Percentiles rank a stretch among this genome's conserved stretches.
Evolutionary conservation across 2,113 vertebrate species (phyloP).

Genomic region (Brienomyrus longianalis): DNA sequence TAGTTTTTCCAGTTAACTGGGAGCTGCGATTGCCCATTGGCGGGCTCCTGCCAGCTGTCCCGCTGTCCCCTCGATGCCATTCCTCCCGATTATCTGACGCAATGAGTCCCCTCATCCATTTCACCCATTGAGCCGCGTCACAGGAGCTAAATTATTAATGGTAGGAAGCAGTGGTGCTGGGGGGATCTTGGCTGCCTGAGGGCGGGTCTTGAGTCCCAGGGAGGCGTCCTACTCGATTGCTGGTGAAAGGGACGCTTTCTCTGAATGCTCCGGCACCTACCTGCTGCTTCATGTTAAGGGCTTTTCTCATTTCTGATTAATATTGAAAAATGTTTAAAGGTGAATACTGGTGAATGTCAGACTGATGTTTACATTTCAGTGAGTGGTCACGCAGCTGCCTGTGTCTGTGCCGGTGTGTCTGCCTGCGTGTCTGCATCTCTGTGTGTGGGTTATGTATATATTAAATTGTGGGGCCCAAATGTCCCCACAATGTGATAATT

Average conservation of each 20-base stretch:
- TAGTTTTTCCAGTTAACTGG: not conserved
- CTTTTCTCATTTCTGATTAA: not conserved
- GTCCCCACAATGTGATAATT: not conserved
- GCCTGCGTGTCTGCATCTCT: no score
- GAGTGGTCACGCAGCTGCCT: not conserved
- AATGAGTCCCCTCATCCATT: not conserved
- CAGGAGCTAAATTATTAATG: not conserved
- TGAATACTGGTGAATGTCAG: not conserved
- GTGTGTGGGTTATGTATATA: not conserved
- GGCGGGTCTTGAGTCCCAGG: not conserved
- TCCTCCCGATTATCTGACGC: not conserved
- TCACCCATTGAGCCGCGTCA: not conserved
- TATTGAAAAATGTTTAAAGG: not conserved
- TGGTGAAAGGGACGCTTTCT: not conserved
- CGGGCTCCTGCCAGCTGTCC: not conserved
- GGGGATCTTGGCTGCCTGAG: not conserved
- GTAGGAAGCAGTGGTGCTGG: not conserved
- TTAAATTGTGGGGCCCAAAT: not conserved
- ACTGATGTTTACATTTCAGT: not conserved
- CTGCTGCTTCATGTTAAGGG: not conserved
- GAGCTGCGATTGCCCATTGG: not conserved
- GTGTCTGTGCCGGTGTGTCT: not conserved
- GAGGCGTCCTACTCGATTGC: not conserved
- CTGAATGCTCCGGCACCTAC: no score
- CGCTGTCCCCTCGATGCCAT: not conserved